Evolutionary conservation across 2,797 vertebrate genomes (phyloP).

Genomic region (Dipus sagitta): DNA sequence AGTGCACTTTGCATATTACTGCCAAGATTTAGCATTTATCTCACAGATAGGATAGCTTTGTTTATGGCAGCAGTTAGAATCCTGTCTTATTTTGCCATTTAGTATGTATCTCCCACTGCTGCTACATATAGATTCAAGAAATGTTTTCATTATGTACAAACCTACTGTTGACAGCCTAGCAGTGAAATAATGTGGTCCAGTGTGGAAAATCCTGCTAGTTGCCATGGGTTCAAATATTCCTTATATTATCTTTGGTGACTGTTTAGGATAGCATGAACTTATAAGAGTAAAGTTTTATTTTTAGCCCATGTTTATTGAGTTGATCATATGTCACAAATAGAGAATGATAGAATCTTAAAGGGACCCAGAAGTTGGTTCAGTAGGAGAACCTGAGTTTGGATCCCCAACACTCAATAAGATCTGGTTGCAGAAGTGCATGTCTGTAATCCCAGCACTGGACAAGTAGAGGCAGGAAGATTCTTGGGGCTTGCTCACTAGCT

Average conservation of each 20-base stretch:
- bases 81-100: background rate
- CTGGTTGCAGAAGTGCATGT: no score
- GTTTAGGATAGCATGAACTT: background rate
- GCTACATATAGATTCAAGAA: background rate
- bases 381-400: no score
- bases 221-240: background rate
- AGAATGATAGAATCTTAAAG: background rate
- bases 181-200: background rate
- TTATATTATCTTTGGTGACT: constrained; percentile 10
- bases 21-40: background rate
- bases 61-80: background rate
- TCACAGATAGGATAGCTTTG: background rate
- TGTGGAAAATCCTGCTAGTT: background rate
- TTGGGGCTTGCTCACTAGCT: no score
- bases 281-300: constrained; percentile 10
- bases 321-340: background rate
- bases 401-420: no score
- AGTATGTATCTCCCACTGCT: background rate
- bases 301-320: background rate
- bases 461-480: no score
- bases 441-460: no score
- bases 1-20: background rate
- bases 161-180: background rate
- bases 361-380: no score
- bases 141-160: background rate